phyloP scores from a whole-genome alignment of 2,113 vertebrate species.

The Peucedramus taeniatus region DNA sequence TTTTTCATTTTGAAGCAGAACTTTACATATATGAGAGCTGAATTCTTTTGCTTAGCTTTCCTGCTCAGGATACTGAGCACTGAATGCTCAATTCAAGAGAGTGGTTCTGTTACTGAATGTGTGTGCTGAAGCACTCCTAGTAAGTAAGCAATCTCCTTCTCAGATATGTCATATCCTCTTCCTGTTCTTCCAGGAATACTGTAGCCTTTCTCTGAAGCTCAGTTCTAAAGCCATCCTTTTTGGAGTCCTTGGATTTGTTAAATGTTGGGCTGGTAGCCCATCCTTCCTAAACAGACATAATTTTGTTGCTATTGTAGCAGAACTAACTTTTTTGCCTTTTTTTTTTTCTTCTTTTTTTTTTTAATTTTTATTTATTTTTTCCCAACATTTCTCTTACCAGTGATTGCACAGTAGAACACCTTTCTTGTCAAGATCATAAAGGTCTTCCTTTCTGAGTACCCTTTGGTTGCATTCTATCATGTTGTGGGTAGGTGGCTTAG shows the following conservation, averaged over 20 bases:
- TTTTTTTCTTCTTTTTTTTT: fast-evolving
- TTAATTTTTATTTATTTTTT: fast-evolving
- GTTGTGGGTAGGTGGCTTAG: not conserved
- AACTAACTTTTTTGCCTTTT: not conserved
- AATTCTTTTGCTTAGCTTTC: not conserved
- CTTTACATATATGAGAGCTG: not conserved
- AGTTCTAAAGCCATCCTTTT: not conserved
- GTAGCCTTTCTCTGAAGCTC: not conserved
- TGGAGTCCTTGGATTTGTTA: not conserved
- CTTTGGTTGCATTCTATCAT: not conserved
- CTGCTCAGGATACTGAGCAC: not conserved
- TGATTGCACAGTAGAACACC: not conserved
- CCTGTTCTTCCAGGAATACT: not conserved
- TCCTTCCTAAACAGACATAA: not conserved
- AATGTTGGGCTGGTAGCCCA: not conserved
- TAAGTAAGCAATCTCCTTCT: not conserved
- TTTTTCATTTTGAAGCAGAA: not conserved
- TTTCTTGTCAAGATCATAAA: not conserved
- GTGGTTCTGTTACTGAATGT: not conserved
- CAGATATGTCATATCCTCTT: not conserved
- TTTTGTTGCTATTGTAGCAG: not conserved
- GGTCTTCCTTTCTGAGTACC: not conserved
- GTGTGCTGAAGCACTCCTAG: not conserved
- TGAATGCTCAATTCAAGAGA: not conserved
- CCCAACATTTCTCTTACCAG: fast-evolving